Evolutionary conservation across 2,797 vertebrate genomes (phyloP), one percentile per base, ranked within the genome.

Genomic region (Denticeps clupeoides): DNA sequence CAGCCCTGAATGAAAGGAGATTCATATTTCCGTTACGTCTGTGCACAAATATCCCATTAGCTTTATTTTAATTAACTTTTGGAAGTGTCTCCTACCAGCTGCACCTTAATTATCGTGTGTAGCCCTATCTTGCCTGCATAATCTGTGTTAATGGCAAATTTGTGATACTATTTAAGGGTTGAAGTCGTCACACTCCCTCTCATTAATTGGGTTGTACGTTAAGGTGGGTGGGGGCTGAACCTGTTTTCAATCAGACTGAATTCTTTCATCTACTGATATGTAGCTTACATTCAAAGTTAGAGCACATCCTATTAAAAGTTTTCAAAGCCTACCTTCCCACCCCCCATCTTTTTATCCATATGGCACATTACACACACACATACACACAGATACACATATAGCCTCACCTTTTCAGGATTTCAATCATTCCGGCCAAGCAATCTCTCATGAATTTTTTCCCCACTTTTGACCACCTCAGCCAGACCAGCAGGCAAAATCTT

Each of bases 31-130:
- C 49, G 37, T 29, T 51, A 51, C 26, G 12, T 44, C 40, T 3
- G 3, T 28, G 28, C 2, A 49, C 45, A 37, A 15, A 15, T 18
- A 4, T 21, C 52, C 24, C 5, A n/a, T 49, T 62, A 56, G 50
- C 28, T 50, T 59, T 41, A 1, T 19, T 70, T 69, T 65, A 73
- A 80, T 77, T 67, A 72, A 67, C 49, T 23, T 33, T 25, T 22
- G 50, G 59, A 60, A 40, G 41, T 32, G 41, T 49, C n/a, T 48
- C 59, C 57, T 59, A 58, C 69, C 43, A 55, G 16, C 53, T 56
- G 53, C 32, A 9, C 42, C 52, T 63, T 69, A 62, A 72, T 73
- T 72, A 70, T 58, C 56, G 28, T 54, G 49, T 28, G 26, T 50
- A 29, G 35, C 31, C 55, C 56, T 51, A 63, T 72, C 58, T 41